These are phyloP conservation scores for Gila robusta DNA, from an alignment of 2,797 vertebrate species.

Conservation along the genomic window DNA sequence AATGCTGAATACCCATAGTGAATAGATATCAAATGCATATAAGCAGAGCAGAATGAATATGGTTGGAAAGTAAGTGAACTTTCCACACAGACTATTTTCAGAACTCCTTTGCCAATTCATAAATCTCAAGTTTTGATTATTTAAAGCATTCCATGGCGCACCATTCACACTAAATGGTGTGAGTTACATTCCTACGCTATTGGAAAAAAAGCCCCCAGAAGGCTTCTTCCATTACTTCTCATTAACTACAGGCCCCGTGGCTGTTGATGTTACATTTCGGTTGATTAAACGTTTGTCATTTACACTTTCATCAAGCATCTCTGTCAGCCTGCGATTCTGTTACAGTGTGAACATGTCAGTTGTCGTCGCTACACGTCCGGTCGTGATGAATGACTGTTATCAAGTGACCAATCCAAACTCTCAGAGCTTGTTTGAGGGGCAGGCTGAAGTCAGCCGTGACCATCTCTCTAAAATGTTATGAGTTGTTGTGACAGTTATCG, in stretches of 20 bases:
- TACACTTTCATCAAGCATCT: constrained; percentile 63
- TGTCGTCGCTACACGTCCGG: constrained; percentile 61
- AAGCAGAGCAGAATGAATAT: constrained; percentile 2
- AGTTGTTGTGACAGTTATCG: constrained; percentile 63
- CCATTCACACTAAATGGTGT: constrained; percentile 51
- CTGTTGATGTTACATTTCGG: constrained; percentile 65
- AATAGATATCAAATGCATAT: background rate
- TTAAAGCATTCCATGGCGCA: constrained; percentile 37
- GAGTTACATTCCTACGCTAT: constrained; percentile 36
- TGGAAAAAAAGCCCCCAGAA: constrained; percentile 55
- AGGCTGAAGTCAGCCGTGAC: constrained; percentile 56
- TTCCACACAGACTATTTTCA: constrained; percentile 35
- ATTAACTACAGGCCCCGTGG: constrained; percentile 63
- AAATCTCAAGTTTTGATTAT: constrained; percentile 56
- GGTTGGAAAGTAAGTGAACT: constrained; percentile 38
- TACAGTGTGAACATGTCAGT: constrained; percentile 61
- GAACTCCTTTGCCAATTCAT: constrained; percentile 31
- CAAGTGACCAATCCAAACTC: constrained; percentile 63
- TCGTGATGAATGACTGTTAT: constrained; percentile 64
- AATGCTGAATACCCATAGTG: background rate
- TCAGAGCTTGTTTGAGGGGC: constrained; percentile 43
- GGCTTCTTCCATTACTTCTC: constrained; percentile 65
- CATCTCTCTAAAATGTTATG: constrained; percentile 57
- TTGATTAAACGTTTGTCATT: constrained; percentile 67
- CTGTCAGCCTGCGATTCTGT: constrained; percentile 58